Percentiles rank a stretch among this genome's conserved stretches.
Evolutionary conservation across 2,888 invertebrate genomes (phyloP).

Genomic region (Nezara viridula): DNA sequence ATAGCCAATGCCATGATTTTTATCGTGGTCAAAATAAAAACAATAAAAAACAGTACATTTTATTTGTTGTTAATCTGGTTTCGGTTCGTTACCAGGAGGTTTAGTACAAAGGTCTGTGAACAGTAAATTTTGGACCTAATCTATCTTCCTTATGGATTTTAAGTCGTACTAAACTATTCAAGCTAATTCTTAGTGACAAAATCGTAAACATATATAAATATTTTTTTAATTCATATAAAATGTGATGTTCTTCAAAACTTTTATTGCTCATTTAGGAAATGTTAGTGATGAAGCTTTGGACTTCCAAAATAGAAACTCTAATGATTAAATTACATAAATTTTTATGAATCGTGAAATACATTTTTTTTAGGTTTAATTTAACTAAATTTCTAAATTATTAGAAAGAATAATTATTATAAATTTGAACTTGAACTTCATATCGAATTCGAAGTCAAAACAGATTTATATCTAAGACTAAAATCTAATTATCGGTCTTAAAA

Average conservation of each 20-base stretch:
- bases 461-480: not conserved
- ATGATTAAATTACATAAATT: not conserved
- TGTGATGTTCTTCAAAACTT: not conserved
- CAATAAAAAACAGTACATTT: constrained; percentile 4
- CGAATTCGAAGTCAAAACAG: not conserved
- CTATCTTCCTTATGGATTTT: not conserved
- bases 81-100: not conserved
- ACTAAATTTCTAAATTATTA: not conserved
- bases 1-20: not conserved
- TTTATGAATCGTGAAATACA: not conserved
- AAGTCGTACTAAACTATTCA: not conserved
- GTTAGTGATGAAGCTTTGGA: not conserved
- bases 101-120: not conserved
- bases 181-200: not conserved
- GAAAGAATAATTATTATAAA: not conserved
- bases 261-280: constrained; percentile 1
- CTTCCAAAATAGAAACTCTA: not conserved
- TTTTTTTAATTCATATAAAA: not conserved
- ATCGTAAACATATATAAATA: not conserved
- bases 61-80: constrained; percentile 24
- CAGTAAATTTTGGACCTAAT: not conserved
- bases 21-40: not conserved
- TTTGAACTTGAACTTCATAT: not conserved
- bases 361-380: not conserved
- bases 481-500: not conserved